Evolutionary conservation across 2,888 invertebrate species (phyloP), one percentile per base, ranked within the genome.

Genomic region (Blomia tropicalis): DNA sequence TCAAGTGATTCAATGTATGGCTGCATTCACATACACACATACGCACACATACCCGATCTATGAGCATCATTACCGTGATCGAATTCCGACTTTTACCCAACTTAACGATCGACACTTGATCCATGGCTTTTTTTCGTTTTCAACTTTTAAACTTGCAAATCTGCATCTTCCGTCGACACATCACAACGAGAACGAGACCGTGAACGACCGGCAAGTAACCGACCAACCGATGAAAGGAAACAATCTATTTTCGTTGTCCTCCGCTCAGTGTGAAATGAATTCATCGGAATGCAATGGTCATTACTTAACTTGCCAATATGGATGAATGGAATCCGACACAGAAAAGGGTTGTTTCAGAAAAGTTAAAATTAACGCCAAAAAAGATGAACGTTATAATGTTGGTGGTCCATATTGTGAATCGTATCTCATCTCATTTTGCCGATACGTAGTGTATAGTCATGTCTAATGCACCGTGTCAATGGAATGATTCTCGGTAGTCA

Each of bases 241-340:
- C 51, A 47, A 47, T 47, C 14, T 47, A 47, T 47, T 47, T 47
- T 7, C 51, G 36, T 17, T 36, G 36, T 36, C 51, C 27, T 22
- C 11, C 51, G 22, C 27, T 7, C n/a, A n/a, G n/a, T n/a, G n/a
- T n/a, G n/a, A n/a, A n/a, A n/a, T n/a, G n/a, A n/a, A n/a, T n/a
- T n/a, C n/a, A n/a, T n/a, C 7, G 51, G 51, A 47, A 47, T 47
- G 51, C 22, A 14, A n/a, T 47, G 27, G 51, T n/a, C 51, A 47
- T 47, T 47, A 47, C 51, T 47, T n/a, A 47, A 47, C 51, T 47
- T 47, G 51, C n/a, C 51, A 47, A 47, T 47, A 41, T 17, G n/a
- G n/a, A 41, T 41, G 14, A n/a, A 14, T n/a, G 14, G 41, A 14
- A 17, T 14, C 41, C n/a, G 41, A 14, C n/a, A n/a, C 41, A 17